Conservation (phyloP, 1,140 invertebrate genomes). For the Brachystomella parvula region DNA sequence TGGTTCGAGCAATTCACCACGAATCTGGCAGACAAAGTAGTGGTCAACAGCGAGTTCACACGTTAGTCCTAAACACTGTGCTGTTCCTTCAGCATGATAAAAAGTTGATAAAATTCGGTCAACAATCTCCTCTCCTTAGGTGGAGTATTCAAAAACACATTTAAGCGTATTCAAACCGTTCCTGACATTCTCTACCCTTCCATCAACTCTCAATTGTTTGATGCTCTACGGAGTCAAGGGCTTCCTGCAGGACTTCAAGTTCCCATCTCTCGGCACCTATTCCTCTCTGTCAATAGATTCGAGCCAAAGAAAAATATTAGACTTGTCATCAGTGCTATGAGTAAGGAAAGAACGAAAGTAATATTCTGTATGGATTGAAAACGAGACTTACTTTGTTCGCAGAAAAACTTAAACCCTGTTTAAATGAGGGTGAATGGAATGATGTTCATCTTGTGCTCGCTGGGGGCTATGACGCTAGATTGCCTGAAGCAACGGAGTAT, state of each 20-base stretch:
- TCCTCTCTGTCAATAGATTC: constrained; percentile 94
- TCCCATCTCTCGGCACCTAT: constrained; percentile 53
- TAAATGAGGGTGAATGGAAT: constrained; percentile 52
- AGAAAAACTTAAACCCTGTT: constrained; percentile 35
- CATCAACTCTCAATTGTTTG: constrained; percentile 71
- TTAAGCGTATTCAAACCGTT: constrained; percentile 56
- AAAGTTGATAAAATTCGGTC: not conserved
- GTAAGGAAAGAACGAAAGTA: constrained; percentile 48
- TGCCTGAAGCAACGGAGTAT: constrained; percentile 83
- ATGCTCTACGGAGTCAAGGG: constrained; percentile 45
- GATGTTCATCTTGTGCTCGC: constrained; percentile 80
- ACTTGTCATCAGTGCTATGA: constrained; percentile 72
- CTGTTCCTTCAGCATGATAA: not conserved
- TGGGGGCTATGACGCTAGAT: constrained; percentile 89
- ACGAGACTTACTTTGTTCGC: not conserved
- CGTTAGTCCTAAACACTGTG: constrained; percentile 40
- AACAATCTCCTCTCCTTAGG: constrained; percentile 45
- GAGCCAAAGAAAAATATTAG: constrained; percentile 92
- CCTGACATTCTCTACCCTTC: constrained; percentile 90
- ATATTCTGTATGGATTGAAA: not conserved
- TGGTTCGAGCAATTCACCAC: constrained; percentile 87
- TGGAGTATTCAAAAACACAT: constrained; percentile 74
- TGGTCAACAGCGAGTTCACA: constrained; percentile 94
- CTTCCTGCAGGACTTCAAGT: constrained; percentile 8
- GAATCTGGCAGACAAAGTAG: constrained; percentile 68